These are phyloP conservation scores for Platichthys stellatus DNA, from an alignment of 2,113 vertebrate species.

Conservation along the genomic window DNA sequence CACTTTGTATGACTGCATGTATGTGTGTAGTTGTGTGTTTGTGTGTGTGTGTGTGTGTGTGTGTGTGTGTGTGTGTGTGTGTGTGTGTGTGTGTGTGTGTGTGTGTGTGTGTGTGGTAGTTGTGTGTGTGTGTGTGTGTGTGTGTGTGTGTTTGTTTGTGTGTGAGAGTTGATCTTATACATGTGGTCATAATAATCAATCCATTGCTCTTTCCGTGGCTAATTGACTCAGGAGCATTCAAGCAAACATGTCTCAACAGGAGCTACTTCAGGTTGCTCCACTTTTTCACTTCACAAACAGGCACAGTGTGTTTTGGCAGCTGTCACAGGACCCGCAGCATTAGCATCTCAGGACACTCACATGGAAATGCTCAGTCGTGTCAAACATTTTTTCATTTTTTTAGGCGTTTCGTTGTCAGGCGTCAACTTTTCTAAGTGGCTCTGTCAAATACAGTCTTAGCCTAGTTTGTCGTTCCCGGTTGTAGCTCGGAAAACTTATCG, in stretches of 20 bases:
- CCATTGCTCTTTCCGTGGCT: not conserved
- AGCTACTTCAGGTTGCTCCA: not conserved
- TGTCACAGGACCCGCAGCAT: slow-evolving; percentile 2
- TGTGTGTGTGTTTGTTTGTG: not conserved
- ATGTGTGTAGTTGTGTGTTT: not conserved
- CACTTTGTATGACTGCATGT: not conserved
- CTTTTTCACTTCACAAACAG: slow-evolving; percentile 5
- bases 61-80: not conserved
- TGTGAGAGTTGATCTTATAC: not conserved
- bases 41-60: not conserved
- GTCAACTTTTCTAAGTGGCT: slow-evolving; percentile 36
- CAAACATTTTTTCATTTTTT: slow-evolving; percentile 21
- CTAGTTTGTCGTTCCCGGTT: slow-evolving; percentile 43
- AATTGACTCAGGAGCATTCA: not conserved
- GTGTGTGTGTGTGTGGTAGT: not conserved
- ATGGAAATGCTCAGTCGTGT: slow-evolving; percentile 4
- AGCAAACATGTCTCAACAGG: slow-evolving; percentile 13
- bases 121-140: not conserved
- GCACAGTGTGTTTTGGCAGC: slow-evolving; percentile 13
- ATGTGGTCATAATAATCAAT: slow-evolving; percentile 4
- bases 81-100: not conserved
- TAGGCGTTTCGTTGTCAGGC: slow-evolving; percentile 30
- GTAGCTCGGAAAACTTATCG: slow-evolving; percentile 38
- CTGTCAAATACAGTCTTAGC: slow-evolving; percentile 41
- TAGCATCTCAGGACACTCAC: slow-evolving; percentile 16